phyloP scores from a whole-genome alignment of 2,797 vertebrate species.

The Peromyscus nudipes region DNA sequence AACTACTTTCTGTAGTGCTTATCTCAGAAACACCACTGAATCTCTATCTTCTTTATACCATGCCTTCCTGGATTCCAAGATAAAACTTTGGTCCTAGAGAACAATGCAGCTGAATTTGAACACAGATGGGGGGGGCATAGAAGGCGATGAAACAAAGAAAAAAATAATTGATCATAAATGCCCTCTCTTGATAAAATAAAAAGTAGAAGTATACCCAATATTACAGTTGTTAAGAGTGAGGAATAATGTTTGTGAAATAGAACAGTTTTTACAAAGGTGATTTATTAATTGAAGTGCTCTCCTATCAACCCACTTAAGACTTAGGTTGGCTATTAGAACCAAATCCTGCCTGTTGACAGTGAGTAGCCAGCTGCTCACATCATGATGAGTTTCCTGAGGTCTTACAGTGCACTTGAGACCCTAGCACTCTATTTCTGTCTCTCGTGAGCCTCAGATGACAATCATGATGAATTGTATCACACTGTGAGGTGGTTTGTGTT shows the following conservation, averaged over 20 bases:
- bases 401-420: neutral
- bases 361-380: neutral
- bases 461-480: constrained; percentile 69
- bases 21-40: constrained; percentile 12
- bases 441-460: constrained; percentile 70
- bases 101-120: constrained; percentile 46
- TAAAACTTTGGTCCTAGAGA: neutral
- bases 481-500: constrained; percentile 42
- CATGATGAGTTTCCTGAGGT: neutral
- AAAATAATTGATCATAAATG: neutral
- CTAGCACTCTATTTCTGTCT: constrained; percentile 70
- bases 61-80: constrained; percentile 6
- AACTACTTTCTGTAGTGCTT: constrained; percentile 24
- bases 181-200: neutral
- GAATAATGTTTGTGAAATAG: neutral
- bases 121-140: neutral
- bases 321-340: neutral
- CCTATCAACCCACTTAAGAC: neutral
- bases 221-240: neutral
- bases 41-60: constrained; percentile 26
- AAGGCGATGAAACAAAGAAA: neutral
- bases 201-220: neutral
- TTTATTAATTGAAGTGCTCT: neutral
- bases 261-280: neutral
- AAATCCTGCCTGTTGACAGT: neutral